A percentile compares a stretch with the other conserved stretches of the same genome.
Conservation (phyloP, 2,797 vertebrate genomes). For the Lates japonicus region DNA sequence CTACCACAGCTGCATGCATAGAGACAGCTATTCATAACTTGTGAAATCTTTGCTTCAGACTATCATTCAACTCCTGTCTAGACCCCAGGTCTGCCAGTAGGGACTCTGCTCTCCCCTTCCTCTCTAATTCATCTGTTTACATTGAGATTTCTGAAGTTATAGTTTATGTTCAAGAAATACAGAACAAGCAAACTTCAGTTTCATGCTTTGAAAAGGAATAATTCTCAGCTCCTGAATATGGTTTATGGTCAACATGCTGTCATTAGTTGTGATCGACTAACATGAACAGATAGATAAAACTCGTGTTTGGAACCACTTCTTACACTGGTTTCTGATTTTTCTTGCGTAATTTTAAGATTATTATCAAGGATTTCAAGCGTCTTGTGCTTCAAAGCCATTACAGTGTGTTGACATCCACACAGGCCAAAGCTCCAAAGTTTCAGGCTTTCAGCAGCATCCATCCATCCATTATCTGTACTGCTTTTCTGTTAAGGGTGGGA, state of each 20-base stretch:
- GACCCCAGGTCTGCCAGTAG: slow-evolving; percentile 47
- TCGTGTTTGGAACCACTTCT: neutral
- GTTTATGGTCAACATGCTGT: neutral
- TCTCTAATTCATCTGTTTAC: slow-evolving; percentile 20
- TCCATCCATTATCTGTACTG: too few species aligned
- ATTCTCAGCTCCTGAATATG: slow-evolving; percentile 2
- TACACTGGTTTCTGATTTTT: neutral
- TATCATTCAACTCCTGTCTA: slow-evolving; percentile 7
- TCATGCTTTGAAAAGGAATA: slow-evolving; percentile 12
- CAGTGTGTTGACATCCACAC: neutral
- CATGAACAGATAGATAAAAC: neutral
- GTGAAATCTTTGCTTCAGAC: slow-evolving; percentile 49
- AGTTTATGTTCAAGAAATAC: slow-evolving; percentile 20
- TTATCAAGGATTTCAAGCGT: neutral
- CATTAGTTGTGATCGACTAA: neutral
- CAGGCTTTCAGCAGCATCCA: neutral
- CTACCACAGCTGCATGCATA: slow-evolving; percentile 40
- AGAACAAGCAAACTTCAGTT: slow-evolving; percentile 22
- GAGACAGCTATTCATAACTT: slow-evolving; percentile 45
- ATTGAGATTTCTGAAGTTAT: slow-evolving; percentile 20
- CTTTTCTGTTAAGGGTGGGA: too few species aligned
- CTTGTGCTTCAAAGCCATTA: neutral
- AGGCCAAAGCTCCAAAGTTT: neutral
- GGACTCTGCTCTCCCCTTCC: slow-evolving; percentile 30
- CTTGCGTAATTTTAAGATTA: neutral